A percentile compares a stretch with the other conserved stretches of the same genome.
These are phyloP conservation scores for Syrista parreyssii DNA, from an alignment of 2,888 invertebrate species.

Conservation along the genomic window DNA sequence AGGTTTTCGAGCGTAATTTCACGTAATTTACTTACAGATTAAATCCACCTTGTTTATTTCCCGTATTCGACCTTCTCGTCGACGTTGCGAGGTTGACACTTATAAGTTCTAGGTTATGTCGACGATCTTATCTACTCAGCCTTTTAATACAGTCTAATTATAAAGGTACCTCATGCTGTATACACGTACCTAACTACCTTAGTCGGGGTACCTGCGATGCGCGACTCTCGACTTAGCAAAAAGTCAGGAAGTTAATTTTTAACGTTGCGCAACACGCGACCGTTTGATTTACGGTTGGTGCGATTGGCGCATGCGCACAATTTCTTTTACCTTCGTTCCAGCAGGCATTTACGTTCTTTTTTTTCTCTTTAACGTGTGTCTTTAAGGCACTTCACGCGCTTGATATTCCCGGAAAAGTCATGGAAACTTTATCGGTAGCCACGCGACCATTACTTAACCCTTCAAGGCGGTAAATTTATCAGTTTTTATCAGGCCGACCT, in stretches of 20 bases:
- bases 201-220: neutral
- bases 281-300: neutral
- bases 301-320: neutral
- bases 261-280: conserved; percentile 6
- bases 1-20: neutral
- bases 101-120: neutral
- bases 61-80: neutral
- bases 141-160: neutral
- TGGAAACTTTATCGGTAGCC: neutral
- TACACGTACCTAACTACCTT: neutral
- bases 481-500: neutral
- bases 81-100: neutral
- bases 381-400: neutral
- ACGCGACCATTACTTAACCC: conserved; percentile 10
- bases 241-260: neutral
- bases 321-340: neutral
- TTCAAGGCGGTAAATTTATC: conserved; percentile 3
- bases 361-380: neutral
- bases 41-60: neutral
- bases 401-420: neutral
- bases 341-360: neutral
- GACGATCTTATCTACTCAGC: neutral
- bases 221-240: neutral
- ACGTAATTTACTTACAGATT: neutral
- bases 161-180: neutral